Conservation (phyloP, 2,888 invertebrate species). For the Dorcus parallelipipedus region DNA sequence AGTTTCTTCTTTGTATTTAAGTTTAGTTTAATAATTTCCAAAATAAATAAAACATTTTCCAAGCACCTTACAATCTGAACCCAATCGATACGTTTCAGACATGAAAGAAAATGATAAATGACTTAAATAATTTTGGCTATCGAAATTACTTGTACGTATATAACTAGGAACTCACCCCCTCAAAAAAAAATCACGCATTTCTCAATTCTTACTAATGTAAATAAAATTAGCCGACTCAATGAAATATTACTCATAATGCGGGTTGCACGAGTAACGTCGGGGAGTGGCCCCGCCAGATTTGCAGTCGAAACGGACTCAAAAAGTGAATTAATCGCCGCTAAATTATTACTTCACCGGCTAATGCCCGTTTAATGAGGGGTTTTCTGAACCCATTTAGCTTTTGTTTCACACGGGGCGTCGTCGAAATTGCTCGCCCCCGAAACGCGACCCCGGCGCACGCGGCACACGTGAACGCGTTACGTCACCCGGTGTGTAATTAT, state of each 20-base stretch:
- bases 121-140: not conserved
- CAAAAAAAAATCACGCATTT: conserved; percentile 1
- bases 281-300: not conserved
- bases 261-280: not conserved
- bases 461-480: conserved; percentile 35
- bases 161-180: not conserved
- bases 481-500: conserved; percentile 30
- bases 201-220: conserved; percentile 18
- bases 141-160: not conserved
- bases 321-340: conserved; percentile 26
- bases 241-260: conserved; percentile 15
- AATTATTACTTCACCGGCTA: conserved; percentile 36
- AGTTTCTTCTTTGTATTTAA: too few relatives aligned
- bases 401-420: conserved; percentile 36
- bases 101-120: not conserved
- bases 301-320: conserved; percentile 13
- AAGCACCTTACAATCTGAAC: too few relatives aligned
- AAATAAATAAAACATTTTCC: too few relatives aligned
- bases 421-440: not conserved
- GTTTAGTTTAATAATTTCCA: too few relatives aligned
- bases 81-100: not conserved
- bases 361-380: conserved; percentile 45
- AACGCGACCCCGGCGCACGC: conserved; percentile 12
- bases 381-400: conserved; percentile 37
- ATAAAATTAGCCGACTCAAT: conserved; percentile 22